Percentiles rank a stretch among this genome's conserved stretches.
Conservation (phyloP, 2,888 invertebrate species). For the Lasioglossum villosulum region DNA sequence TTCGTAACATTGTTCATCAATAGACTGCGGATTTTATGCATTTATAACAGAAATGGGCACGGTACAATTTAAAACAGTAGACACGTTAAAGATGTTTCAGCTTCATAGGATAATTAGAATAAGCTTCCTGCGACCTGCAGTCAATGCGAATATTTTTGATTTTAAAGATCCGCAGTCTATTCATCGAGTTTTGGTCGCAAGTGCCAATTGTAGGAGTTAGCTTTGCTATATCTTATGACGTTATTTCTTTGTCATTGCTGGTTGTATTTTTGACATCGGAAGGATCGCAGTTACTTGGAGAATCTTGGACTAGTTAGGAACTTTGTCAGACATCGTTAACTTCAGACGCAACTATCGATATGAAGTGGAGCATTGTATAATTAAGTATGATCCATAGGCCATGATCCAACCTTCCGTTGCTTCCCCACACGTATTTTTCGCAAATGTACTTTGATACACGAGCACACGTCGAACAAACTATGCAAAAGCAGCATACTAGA, state of each 20-base stretch:
- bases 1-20: background rate
- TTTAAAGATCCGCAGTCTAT: no score
- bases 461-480: background rate
- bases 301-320: conserved; percentile 11
- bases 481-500: background rate
- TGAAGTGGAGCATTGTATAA: background rate
- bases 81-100: no score
- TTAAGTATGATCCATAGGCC: background rate
- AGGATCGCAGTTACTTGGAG: background rate
- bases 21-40: background rate
- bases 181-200: background rate
- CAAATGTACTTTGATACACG: conserved; percentile 4
- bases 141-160: no score
- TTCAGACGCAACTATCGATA: background rate
- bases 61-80: no score
- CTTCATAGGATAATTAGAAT: no score
- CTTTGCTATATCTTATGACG: background rate
- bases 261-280: background rate
- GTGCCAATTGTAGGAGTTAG: background rate
- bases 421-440: background rate
- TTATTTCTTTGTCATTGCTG: background rate
- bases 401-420: background rate
- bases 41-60: no score
- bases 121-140: no score
- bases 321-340: background rate